Base-by-base conservation (phyloP, 2,113 vertebrate genomes). In the Melanocharis versteri region DNA sequence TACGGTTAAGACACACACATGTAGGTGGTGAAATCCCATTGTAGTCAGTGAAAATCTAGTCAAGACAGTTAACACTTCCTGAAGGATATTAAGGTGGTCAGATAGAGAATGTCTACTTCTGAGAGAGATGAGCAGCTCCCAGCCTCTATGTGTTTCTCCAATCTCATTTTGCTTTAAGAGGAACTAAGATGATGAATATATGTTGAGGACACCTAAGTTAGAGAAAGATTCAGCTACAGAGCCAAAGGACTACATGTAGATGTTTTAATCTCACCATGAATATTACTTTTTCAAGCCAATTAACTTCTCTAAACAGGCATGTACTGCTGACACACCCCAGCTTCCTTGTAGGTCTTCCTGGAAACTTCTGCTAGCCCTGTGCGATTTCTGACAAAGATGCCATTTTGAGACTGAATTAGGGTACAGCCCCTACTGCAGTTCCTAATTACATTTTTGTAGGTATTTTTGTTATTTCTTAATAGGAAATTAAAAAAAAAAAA, bases 181-280 rank as follows among this genome's bases (percentile, higher is more conserved):
- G 57, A 94, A 35, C 48, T 30, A 72, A n/a, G 44, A 48, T 70
- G 31, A 50, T 3, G 4, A 61, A 21, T 64, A 68, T 1, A 0
- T 14, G 27, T 69, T 61, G 66, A 71, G 42, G 66, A 75, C 61
- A 75, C 13, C 47, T 66, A 66, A 79, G 62, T n/a, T 30, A 70
- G 31, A 92, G 56, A 78, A 88, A 60, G 21, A 53, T 78, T 65
- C n/a, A 73, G n/a, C 28, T 66, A 70, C n/a, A 51, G 57, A 89
- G 48, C 26, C 35, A 65, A 65, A 82, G 31, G 82, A 57, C 37
- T 53, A 40, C n/a, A 61, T 21, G n/a, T 40, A 77, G n/a, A 51
- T 51, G 19, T 80, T 89, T 89, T 53, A 70, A 31, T 73, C 26
- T 89, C 61, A 77, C 37, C 23, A 47, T 8, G 2, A 84, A 37